Percentiles rank a stretch among this genome's conserved stretches.
phyloP scores from a whole-genome alignment of 1,140 invertebrate species.

The Cyclargus thomasi region DNA sequence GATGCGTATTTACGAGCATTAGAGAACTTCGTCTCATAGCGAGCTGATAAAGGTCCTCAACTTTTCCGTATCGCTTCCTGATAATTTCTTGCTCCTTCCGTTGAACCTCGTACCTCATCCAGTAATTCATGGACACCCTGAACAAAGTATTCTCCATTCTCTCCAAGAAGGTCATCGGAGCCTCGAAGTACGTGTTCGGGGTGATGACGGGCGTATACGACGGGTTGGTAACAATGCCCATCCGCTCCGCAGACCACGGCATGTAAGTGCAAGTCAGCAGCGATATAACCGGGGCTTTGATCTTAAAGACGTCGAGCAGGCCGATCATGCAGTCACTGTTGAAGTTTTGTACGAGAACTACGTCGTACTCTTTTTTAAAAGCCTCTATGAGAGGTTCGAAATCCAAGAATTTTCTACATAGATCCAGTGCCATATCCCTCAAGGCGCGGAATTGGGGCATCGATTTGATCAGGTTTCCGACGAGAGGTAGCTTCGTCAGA shows the following conservation, averaged over 20 bases:
- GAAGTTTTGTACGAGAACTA: constrained; percentile 80
- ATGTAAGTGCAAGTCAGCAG: neutral
- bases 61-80: constrained; percentile 55
- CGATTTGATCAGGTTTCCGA: constrained; percentile 33
- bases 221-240: neutral
- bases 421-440: constrained; percentile 38
- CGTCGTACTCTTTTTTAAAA: constrained; percentile 74
- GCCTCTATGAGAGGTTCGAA: constrained; percentile 51
- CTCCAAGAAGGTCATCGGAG: neutral
- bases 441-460: constrained; percentile 34
- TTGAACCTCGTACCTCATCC: constrained; percentile 33
- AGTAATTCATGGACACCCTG: neutral
- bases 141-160: neutral
- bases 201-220: neutral
- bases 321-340: constrained; percentile 80
- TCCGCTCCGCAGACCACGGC: neutral
- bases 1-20: constrained; percentile 76
- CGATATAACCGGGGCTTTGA: constrained; percentile 13
- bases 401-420: constrained; percentile 59
- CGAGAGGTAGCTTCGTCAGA: constrained; percentile 28
- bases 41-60: constrained; percentile 60
- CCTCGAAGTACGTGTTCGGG: neutral
- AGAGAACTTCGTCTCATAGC: constrained; percentile 49
- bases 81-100: constrained; percentile 54
- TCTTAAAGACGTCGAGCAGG: constrained; percentile 72